Evolutionary conservation across 2,888 invertebrate genomes (phyloP).

Genomic region (Nomada lathburiana): DNA sequence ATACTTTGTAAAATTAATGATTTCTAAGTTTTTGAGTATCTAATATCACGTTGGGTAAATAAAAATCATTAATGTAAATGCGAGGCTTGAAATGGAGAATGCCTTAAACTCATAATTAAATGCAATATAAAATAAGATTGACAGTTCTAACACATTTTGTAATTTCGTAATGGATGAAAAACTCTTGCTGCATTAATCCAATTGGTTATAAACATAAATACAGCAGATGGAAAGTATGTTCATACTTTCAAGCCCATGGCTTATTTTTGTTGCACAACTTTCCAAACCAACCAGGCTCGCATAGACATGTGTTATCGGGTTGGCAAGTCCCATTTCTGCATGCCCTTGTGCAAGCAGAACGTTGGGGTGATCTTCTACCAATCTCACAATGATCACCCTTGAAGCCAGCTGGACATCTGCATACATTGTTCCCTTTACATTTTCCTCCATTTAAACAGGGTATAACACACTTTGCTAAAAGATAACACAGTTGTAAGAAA

Average conservation of each 20-base stretch:
- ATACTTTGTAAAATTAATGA: background rate
- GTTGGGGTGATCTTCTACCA: slow-evolving; percentile 88
- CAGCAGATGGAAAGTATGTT: slow-evolving; percentile 33
- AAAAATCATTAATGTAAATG: slow-evolving; percentile 9
- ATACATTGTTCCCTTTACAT: slow-evolving; percentile 95
- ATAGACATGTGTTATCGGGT: slow-evolving; percentile 89
- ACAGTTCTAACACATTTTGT: background rate
- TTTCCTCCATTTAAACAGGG: slow-evolving; percentile 96
- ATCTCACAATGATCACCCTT: slow-evolving; percentile 97
- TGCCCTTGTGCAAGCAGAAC: slow-evolving; percentile 90
- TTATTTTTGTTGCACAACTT: slow-evolving; percentile 92
- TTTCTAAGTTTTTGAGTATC: background rate
- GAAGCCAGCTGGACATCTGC: slow-evolving; percentile 93
- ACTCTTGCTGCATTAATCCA: slow-evolving; percentile 38
- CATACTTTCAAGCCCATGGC: slow-evolving; percentile 82
- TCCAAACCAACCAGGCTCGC: slow-evolving; percentile 93
- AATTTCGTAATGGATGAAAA: slow-evolving; percentile 7
- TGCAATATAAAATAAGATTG: background rate
- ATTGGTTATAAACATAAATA: slow-evolving; percentile 49
- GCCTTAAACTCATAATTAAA: background rate
- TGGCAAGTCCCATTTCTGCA: slow-evolving; percentile 92
- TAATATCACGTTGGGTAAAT: background rate
- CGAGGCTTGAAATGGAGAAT: slow-evolving; percentile 3
- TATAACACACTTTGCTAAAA: slow-evolving; percentile 93
- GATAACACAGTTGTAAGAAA: slow-evolving; percentile 23